Evolutionary conservation across 2,797 vertebrate species (phyloP).

Genomic region (Nyctibius grandis): DNA sequence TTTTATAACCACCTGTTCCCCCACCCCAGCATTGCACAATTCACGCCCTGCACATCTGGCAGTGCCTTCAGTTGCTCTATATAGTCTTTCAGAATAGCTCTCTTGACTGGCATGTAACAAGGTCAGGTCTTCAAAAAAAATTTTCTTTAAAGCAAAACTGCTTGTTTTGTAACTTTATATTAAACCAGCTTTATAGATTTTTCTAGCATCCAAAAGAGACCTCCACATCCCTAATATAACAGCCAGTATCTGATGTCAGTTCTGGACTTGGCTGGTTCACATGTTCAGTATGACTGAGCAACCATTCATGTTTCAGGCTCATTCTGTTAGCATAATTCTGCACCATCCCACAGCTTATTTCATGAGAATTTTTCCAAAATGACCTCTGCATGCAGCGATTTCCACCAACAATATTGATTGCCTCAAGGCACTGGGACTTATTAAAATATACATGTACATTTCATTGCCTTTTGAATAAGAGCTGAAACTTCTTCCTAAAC

Average conservation of each 20-base stretch:
- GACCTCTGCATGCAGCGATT: not conserved
- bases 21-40: no score
- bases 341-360: not conserved
- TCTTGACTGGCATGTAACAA: not conserved
- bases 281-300: not conserved
- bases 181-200: not conserved
- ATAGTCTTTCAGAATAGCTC: not conserved
- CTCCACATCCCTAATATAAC: not conserved
- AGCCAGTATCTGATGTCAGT: not conserved
- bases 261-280: not conserved
- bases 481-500: not conserved
- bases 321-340: not conserved
- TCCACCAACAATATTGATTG: not conserved
- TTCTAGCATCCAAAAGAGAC: not conserved
- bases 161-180: not conserved
- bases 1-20: not conserved
- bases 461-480: not conserved
- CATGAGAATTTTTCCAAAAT: not conserved
- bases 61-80: not conserved
- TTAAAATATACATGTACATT: not conserved
- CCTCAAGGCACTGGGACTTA: not conserved
- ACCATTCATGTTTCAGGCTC: not conserved
- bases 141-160: not conserved
- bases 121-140: not conserved
- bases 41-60: not conserved